Evolutionary conservation across 1,140 invertebrate species (phyloP), one percentile per base, ranked within the genome.

Genomic region (Tetramorium alpestre): DNA sequence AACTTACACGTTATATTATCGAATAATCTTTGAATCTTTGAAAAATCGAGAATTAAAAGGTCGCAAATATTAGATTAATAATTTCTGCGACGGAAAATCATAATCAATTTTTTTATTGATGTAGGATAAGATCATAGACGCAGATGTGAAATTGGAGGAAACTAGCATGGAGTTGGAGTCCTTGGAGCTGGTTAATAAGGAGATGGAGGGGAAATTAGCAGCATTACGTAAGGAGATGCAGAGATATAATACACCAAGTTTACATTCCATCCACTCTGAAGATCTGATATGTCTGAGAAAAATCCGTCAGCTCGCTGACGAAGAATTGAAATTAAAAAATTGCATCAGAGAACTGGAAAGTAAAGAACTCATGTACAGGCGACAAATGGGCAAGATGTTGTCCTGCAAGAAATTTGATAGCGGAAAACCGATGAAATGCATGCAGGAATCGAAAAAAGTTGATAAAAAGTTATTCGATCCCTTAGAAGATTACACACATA

Each of bases 111-210:
- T 28, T 58, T 13, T 44, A 28, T 69, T 49, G 13, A 28, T 44
- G 3, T 41, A 95, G 95, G 93, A 94, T 28, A 94, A 93, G 85
- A 95, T 95, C 72, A 95, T 95, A 28, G 87, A 88, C 3, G 89
- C 93, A 1, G 94, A 95, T 18, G 88, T 94, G 1, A 87, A 94
- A 64, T 78, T 95, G 3, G 92, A 95, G 78, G 93, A 95, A 75
- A 86, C 86, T 3, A 88, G 73, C 10, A 93, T 93, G 87, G 87
- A 94, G 44, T 69, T 95, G 8, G 92, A 93, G 8, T 93, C 91
- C 2, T 28, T 95, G 0, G 88, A 91, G 41, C 41, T 87, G 1
- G 62, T 72, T 7, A 95, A 95, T 62, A 78, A 89, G 2, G 94
- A 95, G 44, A 88, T 94, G 62, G 80, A 91, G 1, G 67, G 92